These are phyloP conservation scores for Austrolebias charrua DNA, from an alignment of 2,797 vertebrate species.

Conservation along the genomic window DNA sequence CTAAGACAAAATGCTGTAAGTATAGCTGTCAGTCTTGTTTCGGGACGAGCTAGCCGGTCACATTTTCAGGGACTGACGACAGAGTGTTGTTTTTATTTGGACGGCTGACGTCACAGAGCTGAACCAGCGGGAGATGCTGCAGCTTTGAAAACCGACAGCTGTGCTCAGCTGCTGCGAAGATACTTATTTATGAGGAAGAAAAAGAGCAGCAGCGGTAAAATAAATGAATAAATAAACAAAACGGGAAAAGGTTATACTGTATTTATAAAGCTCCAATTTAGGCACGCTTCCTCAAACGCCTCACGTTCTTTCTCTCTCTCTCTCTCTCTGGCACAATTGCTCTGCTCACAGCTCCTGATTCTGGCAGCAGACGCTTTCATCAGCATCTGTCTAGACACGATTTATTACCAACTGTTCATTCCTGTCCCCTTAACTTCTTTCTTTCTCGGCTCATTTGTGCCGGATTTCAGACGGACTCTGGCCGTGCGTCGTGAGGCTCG, in stretches of 20 bases:
- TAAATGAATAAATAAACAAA: slow-evolving; percentile 3
- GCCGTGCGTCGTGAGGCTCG: slow-evolving; percentile 6
- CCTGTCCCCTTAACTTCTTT: slow-evolving; percentile 39
- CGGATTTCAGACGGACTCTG: slow-evolving; percentile 32
- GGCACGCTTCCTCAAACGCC: slow-evolving; percentile 29
- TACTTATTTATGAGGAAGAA: slow-evolving; percentile 13
- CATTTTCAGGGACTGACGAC: slow-evolving; percentile 17
- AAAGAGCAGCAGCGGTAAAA: slow-evolving; percentile 14
- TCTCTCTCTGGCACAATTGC: slow-evolving; percentile 17
- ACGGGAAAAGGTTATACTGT: slow-evolving; percentile 61
- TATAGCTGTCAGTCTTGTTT: not conserved
- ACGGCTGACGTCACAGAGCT: slow-evolving; percentile 22
- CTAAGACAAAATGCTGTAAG: not conserved
- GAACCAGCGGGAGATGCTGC: slow-evolving; percentile 10
- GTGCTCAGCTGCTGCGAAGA: slow-evolving; percentile 24
- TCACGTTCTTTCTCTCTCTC: slow-evolving; percentile 7
- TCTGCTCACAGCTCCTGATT: slow-evolving; percentile 56
- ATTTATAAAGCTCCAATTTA: slow-evolving; percentile 58
- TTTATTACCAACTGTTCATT: slow-evolving; percentile 66
- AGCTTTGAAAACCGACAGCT: slow-evolving; percentile 30
- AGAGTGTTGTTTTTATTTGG: not conserved
- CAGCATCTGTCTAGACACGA: slow-evolving; percentile 69
- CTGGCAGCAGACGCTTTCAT: slow-evolving; percentile 61
- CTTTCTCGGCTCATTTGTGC: slow-evolving; percentile 28
- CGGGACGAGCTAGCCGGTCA: not conserved